phyloP scores from a whole-genome alignment of 2,113 vertebrate genomes.

The Hippopotamus amphibius region DNA sequence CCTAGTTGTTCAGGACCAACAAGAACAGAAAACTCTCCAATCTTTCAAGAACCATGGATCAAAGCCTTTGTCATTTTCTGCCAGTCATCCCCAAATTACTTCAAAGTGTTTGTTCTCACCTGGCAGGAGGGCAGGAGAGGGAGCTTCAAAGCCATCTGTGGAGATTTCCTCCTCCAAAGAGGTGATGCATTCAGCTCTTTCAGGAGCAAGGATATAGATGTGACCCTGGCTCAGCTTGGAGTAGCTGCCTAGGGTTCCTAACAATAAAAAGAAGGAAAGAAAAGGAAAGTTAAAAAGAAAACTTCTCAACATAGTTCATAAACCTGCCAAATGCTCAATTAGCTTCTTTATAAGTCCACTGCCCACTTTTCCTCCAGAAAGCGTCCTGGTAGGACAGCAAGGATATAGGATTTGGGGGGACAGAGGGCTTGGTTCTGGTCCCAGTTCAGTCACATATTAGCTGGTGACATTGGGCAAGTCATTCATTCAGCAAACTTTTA shows the following conservation, averaged over 20 bases:
- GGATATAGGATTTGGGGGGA: neutral
- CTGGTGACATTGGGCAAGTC: constrained; percentile 2
- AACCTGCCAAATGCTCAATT: constrained; percentile 13
- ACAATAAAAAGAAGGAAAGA: constrained; percentile 14
- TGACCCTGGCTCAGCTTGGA: constrained; percentile 10
- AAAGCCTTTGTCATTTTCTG: constrained; percentile 52
- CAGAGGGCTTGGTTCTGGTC: neutral
- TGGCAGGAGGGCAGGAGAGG: neutral
- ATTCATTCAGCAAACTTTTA: neutral
- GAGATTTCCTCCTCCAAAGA: constrained; percentile 24
- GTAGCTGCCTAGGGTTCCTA: neutral
- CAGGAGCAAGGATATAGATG: neutral
- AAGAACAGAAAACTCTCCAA: constrained; percentile 28
- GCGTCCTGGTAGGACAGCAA: neutral
- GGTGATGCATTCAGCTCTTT: constrained; percentile 33
- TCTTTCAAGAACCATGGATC: constrained; percentile 23
- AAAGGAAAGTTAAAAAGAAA: constrained; percentile 22
- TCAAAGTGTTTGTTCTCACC: constrained; percentile 22
- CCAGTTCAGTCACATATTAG: neutral
- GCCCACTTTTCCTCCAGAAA: neutral
- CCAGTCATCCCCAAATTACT: constrained; percentile 25
- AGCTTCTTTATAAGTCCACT: neutral
- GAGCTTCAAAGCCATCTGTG: neutral
- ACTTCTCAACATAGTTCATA: neutral
- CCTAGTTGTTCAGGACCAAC: neutral